Evolutionary conservation across 2,797 vertebrate species (phyloP).

Genomic region (Amblyopsis hoosieri): DNA sequence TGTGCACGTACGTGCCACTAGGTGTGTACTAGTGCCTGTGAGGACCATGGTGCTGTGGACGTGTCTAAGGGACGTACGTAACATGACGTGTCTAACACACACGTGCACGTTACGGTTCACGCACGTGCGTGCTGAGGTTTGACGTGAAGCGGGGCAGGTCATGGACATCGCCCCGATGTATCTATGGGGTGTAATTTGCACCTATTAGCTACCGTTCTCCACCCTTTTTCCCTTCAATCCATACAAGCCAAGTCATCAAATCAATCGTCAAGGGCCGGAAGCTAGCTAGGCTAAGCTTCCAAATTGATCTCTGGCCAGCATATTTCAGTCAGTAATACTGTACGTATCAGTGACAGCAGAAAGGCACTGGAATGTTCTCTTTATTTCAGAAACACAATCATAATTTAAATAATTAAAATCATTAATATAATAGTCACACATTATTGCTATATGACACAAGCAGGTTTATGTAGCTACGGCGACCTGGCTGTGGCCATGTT

Average conservation of each 20-base stretch:
- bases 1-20: too few species aligned
- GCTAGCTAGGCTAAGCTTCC: slow-evolving; percentile 50
- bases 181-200: slow-evolving; percentile 57
- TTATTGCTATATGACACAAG: slow-evolving; percentile 16
- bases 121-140: slow-evolving; percentile 30
- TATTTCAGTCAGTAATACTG: slow-evolving; percentile 47
- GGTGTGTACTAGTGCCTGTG: too few species aligned
- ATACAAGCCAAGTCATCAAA: slow-evolving; percentile 39
- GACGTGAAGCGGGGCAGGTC: slow-evolving; percentile 53
- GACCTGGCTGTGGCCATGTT: slow-evolving; percentile 24
- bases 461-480: not conserved
- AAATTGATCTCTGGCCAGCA: slow-evolving; percentile 43
- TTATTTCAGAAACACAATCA: not conserved
- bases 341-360: slow-evolving; percentile 18
- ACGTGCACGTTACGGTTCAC: slow-evolving; percentile 11
- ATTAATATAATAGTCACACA: slow-evolving; percentile 1
- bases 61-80: not conserved
- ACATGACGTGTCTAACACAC: slow-evolving; percentile 10
- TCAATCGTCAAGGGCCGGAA: slow-evolving; percentile 55
- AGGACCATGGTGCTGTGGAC: too few species aligned
- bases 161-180: slow-evolving; percentile 35
- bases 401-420: too few species aligned
- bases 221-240: slow-evolving; percentile 24
- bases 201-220: slow-evolving; percentile 50
- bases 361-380: slow-evolving; percentile 18